phyloP scores from a whole-genome alignment of 1,140 invertebrate genomes.

The Reticulitermes speratus region DNA sequence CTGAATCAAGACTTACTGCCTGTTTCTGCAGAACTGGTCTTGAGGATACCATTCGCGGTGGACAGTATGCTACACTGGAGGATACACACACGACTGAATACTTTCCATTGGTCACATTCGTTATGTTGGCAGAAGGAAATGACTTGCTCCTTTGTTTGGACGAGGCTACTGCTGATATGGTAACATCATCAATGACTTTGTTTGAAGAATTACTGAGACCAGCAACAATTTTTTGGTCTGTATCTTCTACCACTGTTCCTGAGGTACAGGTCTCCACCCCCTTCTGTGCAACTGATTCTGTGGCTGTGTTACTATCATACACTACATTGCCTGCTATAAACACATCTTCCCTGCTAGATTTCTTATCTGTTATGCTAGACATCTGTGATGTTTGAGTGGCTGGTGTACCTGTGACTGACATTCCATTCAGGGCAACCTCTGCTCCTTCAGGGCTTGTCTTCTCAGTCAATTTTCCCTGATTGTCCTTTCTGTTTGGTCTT shows the following conservation, averaged over 20 bases:
- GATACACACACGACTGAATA: not conserved
- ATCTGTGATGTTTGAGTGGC: not conserved
- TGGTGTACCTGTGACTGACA: not conserved
- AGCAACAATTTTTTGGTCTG: not conserved
- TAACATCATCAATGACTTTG: not conserved
- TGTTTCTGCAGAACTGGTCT: constrained; percentile 3
- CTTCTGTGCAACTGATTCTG: not conserved
- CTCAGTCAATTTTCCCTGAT: not conserved
- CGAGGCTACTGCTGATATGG: not conserved
- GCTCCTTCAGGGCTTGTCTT: not conserved
- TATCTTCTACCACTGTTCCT: not conserved
- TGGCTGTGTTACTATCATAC: not conserved
- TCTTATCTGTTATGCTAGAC: not conserved
- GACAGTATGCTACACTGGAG: not conserved
- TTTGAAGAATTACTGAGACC: no score
- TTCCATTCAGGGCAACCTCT: not conserved
- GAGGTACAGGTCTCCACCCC: not conserved
- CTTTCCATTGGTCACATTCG: not conserved
- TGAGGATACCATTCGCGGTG: not conserved
- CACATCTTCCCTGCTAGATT: constrained; percentile 3
- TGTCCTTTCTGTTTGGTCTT: not conserved
- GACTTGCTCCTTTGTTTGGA: not conserved
- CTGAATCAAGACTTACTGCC: constrained; percentile 24
- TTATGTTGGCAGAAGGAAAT: not conserved
- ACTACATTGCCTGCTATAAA: not conserved